Conservation (phyloP, 2,113 vertebrate genomes). For the Equus quagga region DNA sequence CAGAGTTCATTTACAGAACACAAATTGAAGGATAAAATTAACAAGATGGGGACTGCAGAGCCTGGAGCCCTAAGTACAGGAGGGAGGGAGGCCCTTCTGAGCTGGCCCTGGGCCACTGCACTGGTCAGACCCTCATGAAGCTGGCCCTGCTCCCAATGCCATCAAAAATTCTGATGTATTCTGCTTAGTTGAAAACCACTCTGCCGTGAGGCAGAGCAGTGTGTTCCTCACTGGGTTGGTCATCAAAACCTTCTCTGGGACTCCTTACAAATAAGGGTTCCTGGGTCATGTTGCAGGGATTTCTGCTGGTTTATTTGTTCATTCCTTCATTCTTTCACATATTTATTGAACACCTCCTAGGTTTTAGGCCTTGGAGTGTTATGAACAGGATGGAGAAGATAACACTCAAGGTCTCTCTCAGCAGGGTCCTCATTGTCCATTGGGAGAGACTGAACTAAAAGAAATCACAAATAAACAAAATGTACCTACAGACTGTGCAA, state of each 20-base stretch:
- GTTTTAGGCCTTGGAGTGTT: background rate
- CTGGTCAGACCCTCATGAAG: background rate
- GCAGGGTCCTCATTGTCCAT: background rate
- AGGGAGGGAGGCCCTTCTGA: background rate
- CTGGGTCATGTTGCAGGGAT: background rate
- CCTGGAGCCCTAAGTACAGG: background rate
- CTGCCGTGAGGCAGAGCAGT: background rate
- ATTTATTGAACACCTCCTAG: background rate
- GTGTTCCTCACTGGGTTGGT: background rate
- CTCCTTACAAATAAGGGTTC: background rate
- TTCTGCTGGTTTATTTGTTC: background rate
- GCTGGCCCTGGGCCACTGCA: no score
- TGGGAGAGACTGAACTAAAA: background rate
- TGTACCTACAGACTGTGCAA: background rate
- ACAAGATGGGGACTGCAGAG: background rate
- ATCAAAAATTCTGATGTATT: background rate
- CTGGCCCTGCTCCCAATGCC: background rate
- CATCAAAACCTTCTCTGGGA: background rate
- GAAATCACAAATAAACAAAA: background rate
- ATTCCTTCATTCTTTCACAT: background rate
- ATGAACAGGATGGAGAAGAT: background rate
- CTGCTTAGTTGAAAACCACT: background rate
- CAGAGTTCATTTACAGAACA: background rate
- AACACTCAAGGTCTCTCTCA: background rate
- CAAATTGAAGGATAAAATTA: background rate